Evolutionary conservation across 1,140 invertebrate species (phyloP), one percentile per base, ranked within the genome.

Genomic region (Gonioctena quinquepunctata): DNA sequence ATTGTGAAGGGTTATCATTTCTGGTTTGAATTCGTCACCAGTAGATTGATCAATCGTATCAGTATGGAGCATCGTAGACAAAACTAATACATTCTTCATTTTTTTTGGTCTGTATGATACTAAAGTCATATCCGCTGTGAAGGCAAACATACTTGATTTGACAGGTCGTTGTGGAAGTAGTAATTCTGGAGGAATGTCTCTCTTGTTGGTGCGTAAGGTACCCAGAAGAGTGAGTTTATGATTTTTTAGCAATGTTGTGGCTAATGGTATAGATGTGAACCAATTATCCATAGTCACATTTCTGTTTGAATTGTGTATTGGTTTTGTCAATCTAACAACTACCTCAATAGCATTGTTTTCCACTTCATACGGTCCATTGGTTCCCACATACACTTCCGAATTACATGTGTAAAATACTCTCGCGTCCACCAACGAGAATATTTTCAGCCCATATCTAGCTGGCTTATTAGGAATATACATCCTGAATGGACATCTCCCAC

Each of bases 381-480:
- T 16, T 18, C 78, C 81, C 72, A 54, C 71, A 70, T 83, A 82
- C 67, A 81, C 62, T 65, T 81, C 74, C 50, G 78, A 59, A 27
- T 71, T 74, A 42, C 4, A 57, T 1, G 33, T 63, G 60, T 54
- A 78, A 33, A 68, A 75, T n/a, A 68, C 76, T 60, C 69, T 62
- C 28, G 73, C 67, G 74, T 79, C 78, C 2, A 27, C 49, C 50
- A 61, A 69, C 75, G 16, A 4, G 26, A 61, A 49, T 25, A 33
- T 69, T 69, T 79, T 78, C 8, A 81, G 60, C 6, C 82, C 84
- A 74, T 84, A 86, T 72, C 84, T 86, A 28, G 73, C 76, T 0
- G 85, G 84, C 79, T 87, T 87, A 23, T 75, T 78, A 3, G 82
- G 82, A 25, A 87, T 84, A 71, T 85, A 86, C 50, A 82, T 73